Evolutionary conservation across 2,888 invertebrate genomes (phyloP), one percentile per base, ranked within the genome.

Genomic region (Diplazon laetatorius): DNA sequence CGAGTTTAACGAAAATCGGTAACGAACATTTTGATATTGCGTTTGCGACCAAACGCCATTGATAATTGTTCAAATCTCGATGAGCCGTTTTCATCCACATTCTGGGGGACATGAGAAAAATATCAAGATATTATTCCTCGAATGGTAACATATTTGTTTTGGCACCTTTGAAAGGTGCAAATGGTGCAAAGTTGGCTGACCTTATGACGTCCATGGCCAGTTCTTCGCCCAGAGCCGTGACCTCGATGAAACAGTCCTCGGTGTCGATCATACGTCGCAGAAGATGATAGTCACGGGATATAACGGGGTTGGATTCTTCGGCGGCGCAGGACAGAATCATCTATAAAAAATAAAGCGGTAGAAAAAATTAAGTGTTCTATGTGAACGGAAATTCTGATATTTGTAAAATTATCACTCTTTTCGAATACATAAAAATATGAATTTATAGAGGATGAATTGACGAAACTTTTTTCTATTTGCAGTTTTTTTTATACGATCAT

Each of bases 1-100:
- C 98, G 50, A 99, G 92, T 91, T 99, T 99, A 0, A 99, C 98
- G 89, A 98, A 99, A 80, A 99, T 97, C 0, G 99, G 99, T 66
- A 99, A 91, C 0, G 98, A 98, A 88, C 99, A 99, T 87, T 96
- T 95, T 12, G 95, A 95, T 39, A 99, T 97, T 0, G 98, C 98
- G 86, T 98, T 98, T 14, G 97, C 96, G 0, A 99, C 99, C 65
- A 98, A 91, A 42, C 96, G 94, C 98, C 98, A 98, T 87, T 99
- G 99, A 89, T 97, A 97, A 88, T 97, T 97, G 50, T 96, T 96
- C 1, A 99, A 92, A 87, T 98, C 98, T 12, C 98, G 93, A 73
- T 96, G 96, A 0, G 96, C 97, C 6, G 96, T 95, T 82, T 95
- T 94, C 95, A 99, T 96, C 99, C 99, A 99, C 93, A 96, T 94